These are phyloP conservation scores for Phylloscopus trochiloides DNA, from an alignment of 2,113 vertebrate genomes.

Conservation along the genomic window DNA sequence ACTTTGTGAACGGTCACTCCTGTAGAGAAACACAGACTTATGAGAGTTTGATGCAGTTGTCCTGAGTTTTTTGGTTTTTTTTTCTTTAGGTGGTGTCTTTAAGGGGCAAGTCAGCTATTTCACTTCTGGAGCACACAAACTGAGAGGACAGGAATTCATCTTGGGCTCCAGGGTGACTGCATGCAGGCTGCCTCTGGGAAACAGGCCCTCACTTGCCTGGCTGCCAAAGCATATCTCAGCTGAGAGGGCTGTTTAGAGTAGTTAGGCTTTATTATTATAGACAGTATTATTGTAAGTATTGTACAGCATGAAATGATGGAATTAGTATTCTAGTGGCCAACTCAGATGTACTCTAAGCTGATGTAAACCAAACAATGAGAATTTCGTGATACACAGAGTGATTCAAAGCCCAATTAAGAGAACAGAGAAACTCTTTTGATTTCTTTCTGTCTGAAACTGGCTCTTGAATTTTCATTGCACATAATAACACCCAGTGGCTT, in stretches of 20 bases:
- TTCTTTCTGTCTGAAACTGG: not conserved
- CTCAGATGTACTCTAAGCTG: not conserved
- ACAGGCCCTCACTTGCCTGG: not conserved
- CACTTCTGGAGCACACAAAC: not conserved
- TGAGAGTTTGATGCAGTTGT: not conserved
- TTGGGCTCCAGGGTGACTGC: not conserved
- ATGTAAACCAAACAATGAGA: not conserved
- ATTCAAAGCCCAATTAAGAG: not conserved
- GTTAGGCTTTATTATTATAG: not conserved
- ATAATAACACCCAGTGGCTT: not conserved
- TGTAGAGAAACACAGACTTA: not conserved
- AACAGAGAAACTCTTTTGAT: not conserved
- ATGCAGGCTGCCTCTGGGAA: not conserved
- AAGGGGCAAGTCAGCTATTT: not conserved
- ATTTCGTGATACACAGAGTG: not conserved
- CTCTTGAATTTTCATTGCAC: not conserved
- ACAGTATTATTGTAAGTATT: not conserved
- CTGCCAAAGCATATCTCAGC: not conserved
- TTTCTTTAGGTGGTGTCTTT: not conserved
- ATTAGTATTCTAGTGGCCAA: not conserved
- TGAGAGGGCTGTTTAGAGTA: not conserved
- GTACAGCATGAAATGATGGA: not conserved
- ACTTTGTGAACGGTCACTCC: fast-evolving
- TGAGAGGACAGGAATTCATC: not conserved
- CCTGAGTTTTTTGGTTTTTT: not conserved